phyloP scores from a whole-genome alignment of 2,797 vertebrate species.

The Myioborus melanocephalus region DNA sequence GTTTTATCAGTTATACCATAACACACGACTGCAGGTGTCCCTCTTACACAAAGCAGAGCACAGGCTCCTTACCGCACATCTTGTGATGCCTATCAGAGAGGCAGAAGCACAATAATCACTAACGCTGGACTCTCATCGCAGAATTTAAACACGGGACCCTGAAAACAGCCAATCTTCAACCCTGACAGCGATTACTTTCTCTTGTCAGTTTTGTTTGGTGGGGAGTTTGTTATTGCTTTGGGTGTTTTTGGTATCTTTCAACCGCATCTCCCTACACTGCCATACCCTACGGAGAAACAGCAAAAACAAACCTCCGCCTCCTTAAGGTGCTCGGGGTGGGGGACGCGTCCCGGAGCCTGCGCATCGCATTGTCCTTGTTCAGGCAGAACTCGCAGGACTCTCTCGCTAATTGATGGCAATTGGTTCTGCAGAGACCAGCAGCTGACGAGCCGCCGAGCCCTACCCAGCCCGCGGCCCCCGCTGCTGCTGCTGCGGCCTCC shows the following conservation, averaged over 20 bases:
- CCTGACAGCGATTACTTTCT: not conserved
- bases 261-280: rapidly evolving
- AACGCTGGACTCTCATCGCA: rapidly evolving
- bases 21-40: not conserved
- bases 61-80: not conserved
- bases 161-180: not conserved
- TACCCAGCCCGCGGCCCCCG: no score
- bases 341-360: not conserved
- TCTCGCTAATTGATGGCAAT: rapidly evolving
- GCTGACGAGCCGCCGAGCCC: rapidly evolving
- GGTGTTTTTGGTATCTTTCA: not conserved
- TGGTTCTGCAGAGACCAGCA: not conserved
- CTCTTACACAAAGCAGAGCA: not conserved
- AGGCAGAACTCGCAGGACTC: not conserved
- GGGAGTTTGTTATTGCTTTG: no score
- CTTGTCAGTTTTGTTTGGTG: not conserved
- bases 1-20: not conserved
- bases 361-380: not conserved
- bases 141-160: not conserved
- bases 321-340: not conserved
- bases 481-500: not conserved
- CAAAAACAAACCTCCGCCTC: not conserved
- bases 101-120: not conserved
- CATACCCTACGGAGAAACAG: not conserved
- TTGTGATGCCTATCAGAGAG: not conserved